Percentiles rank a stretch among this genome's conserved stretches.
These are phyloP conservation scores for Sebastes schlegelii DNA, from an alignment of 2,113 vertebrate species.

Conservation along the genomic window DNA sequence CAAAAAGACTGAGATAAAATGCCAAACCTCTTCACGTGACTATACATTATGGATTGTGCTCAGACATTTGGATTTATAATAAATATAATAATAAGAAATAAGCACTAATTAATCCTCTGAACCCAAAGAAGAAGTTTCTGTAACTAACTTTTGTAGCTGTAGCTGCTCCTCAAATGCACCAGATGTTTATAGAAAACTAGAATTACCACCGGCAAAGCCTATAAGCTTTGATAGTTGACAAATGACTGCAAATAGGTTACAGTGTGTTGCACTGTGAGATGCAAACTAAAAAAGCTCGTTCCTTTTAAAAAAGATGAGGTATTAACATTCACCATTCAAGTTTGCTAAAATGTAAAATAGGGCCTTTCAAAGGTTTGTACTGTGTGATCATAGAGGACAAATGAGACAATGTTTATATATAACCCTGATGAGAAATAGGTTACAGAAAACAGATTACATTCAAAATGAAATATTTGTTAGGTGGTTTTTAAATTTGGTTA, in stretches of 20 bases:
- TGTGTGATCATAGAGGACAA: not conserved
- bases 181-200: not conserved
- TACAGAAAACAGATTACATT: not conserved
- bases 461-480: not conserved
- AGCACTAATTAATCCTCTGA: not conserved
- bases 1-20: not conserved
- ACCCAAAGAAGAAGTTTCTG: not conserved
- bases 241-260: not conserved
- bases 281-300: not conserved
- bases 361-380: not conserved
- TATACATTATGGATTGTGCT: not conserved
- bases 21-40: not conserved
- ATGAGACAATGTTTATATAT: not conserved
- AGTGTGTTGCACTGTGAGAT: not conserved
- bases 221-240: not conserved
- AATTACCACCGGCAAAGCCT: too few relatives aligned
- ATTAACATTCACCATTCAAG: not conserved
- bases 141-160: not conserved
- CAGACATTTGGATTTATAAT: conserved; percentile 4
- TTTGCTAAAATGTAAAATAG: not conserved
- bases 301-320: not conserved
- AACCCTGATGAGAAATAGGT: not conserved
- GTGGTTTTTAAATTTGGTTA: not conserved
- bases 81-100: not conserved
- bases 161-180: not conserved